A percentile compares a stretch with the other conserved stretches of the same genome.
Evolutionary conservation across 2,888 invertebrate genomes (phyloP).

Genomic region (Callosobruchus maculatus): DNA sequence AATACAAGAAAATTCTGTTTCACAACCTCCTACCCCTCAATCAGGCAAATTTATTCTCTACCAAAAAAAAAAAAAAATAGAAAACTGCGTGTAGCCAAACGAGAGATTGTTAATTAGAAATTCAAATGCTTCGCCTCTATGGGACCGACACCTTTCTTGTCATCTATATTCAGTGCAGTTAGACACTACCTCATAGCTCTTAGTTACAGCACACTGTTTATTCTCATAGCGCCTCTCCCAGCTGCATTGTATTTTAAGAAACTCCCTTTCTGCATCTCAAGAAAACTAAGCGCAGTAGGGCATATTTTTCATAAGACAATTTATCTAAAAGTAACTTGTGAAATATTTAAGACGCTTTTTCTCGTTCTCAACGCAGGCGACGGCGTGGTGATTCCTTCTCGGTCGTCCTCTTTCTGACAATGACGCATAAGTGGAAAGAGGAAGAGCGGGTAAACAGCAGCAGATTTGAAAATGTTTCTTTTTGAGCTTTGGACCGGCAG

Average conservation of each 20-base stretch:
- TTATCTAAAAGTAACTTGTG: constrained; percentile 38
- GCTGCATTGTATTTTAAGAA: neutral
- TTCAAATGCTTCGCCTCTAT: too few species aligned
- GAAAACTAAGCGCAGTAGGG: constrained; percentile 19
- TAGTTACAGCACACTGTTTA: neutral
- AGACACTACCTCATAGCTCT: neutral
- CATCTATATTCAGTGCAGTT: neutral
- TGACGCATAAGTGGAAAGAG: constrained; percentile 21
- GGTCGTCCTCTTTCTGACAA: constrained; percentile 20
- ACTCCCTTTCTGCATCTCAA: neutral
- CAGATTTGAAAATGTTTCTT: constrained; percentile 24
- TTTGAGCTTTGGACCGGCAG: constrained; percentile 3
- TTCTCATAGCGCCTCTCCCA: neutral
- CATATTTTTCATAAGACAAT: constrained; percentile 39
- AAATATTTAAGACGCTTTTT: constrained; percentile 38
- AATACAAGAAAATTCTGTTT: too few species aligned
- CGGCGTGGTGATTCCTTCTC: constrained; percentile 32
- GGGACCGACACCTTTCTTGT: too few species aligned
- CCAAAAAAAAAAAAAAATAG: too few species aligned
- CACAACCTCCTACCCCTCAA: too few species aligned
- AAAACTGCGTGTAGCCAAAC: too few species aligned
- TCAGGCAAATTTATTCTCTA: too few species aligned
- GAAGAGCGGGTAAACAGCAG: constrained; percentile 23
- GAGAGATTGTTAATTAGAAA: too few species aligned
- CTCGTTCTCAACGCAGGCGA: constrained; percentile 30